Base-by-base conservation (phyloP, 2,797 vertebrate species). In the Spinus pinus region DNA sequence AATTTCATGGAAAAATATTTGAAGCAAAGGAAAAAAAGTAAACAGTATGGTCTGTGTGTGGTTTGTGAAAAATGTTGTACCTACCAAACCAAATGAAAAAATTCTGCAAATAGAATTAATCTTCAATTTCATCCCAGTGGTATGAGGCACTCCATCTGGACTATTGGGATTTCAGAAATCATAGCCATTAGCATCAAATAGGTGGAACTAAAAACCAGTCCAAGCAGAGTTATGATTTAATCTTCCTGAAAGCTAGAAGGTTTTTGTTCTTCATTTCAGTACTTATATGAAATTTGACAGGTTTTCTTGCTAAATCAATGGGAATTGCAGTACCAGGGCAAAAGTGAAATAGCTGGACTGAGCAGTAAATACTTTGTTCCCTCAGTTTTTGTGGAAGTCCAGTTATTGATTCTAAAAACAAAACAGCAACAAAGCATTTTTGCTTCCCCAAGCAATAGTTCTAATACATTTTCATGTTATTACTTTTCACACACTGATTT, bases 221-320 rank as follows among this genome's bases (percentile, higher is more conserved):
- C 47, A 78, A 74, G 67, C 25, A 91, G 84, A 93, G 31, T 87
- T 93, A 94, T 79, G 69, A 95, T 86, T 92, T 93, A 91, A 83
- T 93, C 58, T 94, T 95, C 77, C 56, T 90, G 69, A 91, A 92
- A 78, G 54, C 69, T 58, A 33, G 54, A 72, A 73, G 71, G 85
- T 90, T 78, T 74, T 47, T 78, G 47, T 87, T 94, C 25, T 78
- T 95, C 60, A 88, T 92, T 93, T 89, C 82, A 90, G 24, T 39
- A 58, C 33, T 60, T 49, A 47, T 13, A n/a, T 93, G 64, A 96
- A 72, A 83, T 94, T 75, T 92, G 79, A 62, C 64, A 91, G 41
- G 18, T 83, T 61, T 96, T 57, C 42, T 92, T 84, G 41, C 86
- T 80, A 92, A 95, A 92, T 88, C 73, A 89, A 72, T 93, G 78